Evolutionary conservation across 2,888 invertebrate species (phyloP).

Genomic region (Xestobium rufovillosum): DNA sequence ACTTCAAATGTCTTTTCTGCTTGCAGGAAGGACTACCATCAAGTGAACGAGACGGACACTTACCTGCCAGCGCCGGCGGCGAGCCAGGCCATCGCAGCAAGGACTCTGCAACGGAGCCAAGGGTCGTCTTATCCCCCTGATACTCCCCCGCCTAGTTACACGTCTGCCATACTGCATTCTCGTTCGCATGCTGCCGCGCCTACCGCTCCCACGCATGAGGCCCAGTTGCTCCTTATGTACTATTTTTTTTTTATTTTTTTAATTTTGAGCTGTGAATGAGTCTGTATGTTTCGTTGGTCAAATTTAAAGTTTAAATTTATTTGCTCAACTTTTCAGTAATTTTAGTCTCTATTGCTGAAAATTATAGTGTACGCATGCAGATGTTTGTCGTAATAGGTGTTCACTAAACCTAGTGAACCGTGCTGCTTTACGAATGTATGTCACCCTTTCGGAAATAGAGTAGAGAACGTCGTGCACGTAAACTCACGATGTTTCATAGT

Average conservation of each 20-base stretch:
- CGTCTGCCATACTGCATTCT: constrained; percentile 51
- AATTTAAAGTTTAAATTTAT: constrained; percentile 1
- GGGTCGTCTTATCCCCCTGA: constrained; percentile 58
- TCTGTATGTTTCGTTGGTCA: background rate
- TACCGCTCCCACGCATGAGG: constrained; percentile 44
- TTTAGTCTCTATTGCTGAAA: no score
- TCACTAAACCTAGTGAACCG: no score
- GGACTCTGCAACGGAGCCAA: constrained; percentile 60
- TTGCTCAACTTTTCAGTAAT: no score
- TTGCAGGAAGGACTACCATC: constrained; percentile 67
- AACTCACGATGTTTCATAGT: no score
- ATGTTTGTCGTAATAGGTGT: no score
- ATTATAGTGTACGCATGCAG: no score
- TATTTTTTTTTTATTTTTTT: constrained; percentile 29
- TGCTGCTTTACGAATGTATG: no score
- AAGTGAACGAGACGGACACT: constrained; percentile 79
- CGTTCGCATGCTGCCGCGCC: constrained; percentile 37
- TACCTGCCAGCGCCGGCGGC: constrained; percentile 59
- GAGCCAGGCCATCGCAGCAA: constrained; percentile 55
- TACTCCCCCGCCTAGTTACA: constrained; percentile 55
- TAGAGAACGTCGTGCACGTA: no score
- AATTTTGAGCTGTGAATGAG: constrained; percentile 12
- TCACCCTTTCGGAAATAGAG: no score
- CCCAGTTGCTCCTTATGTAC: constrained; percentile 38
- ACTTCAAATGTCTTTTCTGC: constrained; percentile 22